These are phyloP conservation scores for Pycnomerus fuliginosus DNA, from an alignment of 2,888 invertebrate genomes.

Conservation along the genomic window DNA sequence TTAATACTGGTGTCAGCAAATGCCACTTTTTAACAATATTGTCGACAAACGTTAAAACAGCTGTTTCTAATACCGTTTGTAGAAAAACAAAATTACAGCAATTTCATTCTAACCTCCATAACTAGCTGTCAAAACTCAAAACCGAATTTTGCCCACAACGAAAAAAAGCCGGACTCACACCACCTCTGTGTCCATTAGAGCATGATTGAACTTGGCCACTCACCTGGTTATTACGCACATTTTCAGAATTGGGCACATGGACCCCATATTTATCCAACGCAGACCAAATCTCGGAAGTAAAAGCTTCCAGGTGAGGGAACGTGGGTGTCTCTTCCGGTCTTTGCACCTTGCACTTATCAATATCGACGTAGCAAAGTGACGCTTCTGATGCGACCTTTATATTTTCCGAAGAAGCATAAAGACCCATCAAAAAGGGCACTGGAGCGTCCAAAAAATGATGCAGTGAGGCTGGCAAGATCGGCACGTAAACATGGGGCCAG, in stretches of 20 bases:
- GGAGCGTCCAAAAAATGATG: constrained; percentile 98
- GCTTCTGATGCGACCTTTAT: constrained; percentile 76
- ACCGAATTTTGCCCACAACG: too few species aligned
- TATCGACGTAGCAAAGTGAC: constrained; percentile 92
- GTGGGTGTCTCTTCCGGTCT: constrained; percentile 92
- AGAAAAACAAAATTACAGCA: too few species aligned
- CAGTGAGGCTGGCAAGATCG: constrained; percentile 91
- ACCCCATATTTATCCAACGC: constrained; percentile 68
- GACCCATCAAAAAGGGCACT: constrained; percentile 98
- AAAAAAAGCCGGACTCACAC: too few species aligned
- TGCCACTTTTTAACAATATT: too few species aligned
- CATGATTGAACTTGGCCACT: too few species aligned
- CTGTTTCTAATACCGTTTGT: too few species aligned
- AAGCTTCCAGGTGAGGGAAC: constrained; percentile 87
- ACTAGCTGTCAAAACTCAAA: too few species aligned
- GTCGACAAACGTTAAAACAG: too few species aligned
- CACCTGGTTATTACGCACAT: constrained; percentile 38
- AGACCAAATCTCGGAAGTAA: constrained; percentile 80
- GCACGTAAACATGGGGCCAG: constrained; percentile 99
- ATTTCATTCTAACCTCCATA: too few species aligned
- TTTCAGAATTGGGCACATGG: constrained; percentile 49
- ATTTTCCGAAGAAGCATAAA: constrained; percentile 63
- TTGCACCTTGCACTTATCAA: constrained; percentile 90
- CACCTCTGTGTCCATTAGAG: too few species aligned
- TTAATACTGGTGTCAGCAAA: too few species aligned